Base-by-base conservation (phyloP, 2,113 vertebrate species). In the Megalops atlanticus region DNA sequence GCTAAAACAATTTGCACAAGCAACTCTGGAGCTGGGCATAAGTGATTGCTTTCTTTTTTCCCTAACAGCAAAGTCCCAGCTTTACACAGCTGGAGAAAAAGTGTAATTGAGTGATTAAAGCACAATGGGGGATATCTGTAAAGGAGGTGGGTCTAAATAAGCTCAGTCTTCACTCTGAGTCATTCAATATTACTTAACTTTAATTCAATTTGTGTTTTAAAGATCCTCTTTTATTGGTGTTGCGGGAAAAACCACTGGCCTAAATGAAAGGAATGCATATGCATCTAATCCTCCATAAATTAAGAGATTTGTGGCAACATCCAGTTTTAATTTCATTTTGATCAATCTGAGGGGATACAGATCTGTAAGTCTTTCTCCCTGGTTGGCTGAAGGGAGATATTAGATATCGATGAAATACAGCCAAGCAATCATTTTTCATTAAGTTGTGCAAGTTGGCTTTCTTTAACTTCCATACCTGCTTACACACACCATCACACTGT, bases 1-100 rank as follows among this genome's bases (percentile, higher is more conserved):
- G 35, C 76, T n/a, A 27, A 15, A 78, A 38, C 35, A 39, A 78
- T 78, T 78, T 78, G 52, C 76, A 64, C 49, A 78, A 64, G 76
- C 35, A 64, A 64, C 21, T 21, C 49, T 39, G 49, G 14, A 54
- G 18, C 15, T 15, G 0, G 33, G 21, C 33, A 21, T 64, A 39
- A 58, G 49, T 27, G 52, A 39, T 38, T 64, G 15, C 35, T 36
- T 39, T 72, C 10, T 15, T 36, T 39, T 11, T 2, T 27, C 70
- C 6, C 49, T 64, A n/a, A 38, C 47, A 36, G 27, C 18, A 14
- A 35, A 54, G 49, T 15, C 14, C 76, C 27, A 18, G 36, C 31
- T 39, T 78, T 78, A 78, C 24, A 38, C 35, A 39, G 35, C 52
- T 78, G 38, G 10, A 78, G 35, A 72, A 72, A 77, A 78, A n/a